A percentile compares a stretch with the other conserved stretches of the same genome.
Conservation (phyloP, 2,113 vertebrate genomes). For the Gallinago jamesoni region DNA sequence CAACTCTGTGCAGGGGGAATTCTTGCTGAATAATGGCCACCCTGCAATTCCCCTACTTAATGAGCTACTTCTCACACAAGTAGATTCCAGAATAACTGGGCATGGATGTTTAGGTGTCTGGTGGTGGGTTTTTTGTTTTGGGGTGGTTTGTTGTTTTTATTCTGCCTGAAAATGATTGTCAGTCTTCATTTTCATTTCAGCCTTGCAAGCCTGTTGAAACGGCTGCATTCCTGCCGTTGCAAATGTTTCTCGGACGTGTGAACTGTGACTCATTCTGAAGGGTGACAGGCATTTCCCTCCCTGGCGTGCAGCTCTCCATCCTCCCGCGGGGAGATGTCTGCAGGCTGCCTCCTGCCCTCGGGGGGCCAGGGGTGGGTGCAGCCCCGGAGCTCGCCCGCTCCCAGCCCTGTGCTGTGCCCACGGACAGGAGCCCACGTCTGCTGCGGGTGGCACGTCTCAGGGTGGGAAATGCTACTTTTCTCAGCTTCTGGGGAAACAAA, state of each 20-base stretch:
- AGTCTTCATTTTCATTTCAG: conserved; percentile 44
- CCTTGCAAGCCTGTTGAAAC: conserved; percentile 33
- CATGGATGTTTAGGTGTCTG: background rate
- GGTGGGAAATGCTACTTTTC: background rate
- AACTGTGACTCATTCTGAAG: conserved; percentile 33
- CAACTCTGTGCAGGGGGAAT: background rate
- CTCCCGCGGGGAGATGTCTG: background rate
- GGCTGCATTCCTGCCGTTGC: conserved; percentile 20
- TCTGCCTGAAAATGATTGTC: conserved; percentile 5
- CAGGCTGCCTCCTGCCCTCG: background rate
- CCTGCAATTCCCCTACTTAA: background rate
- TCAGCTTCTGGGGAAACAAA: background rate
- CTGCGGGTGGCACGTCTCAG: background rate
- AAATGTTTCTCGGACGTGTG: background rate
- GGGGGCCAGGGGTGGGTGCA: background rate
- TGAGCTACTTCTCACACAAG: background rate
- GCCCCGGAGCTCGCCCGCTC: background rate
- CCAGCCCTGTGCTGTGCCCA: background rate
- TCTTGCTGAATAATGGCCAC: background rate
- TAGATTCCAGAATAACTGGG: background rate
- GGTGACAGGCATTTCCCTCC: background rate
- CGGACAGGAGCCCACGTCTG: background rate
- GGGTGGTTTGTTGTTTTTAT: background rate
- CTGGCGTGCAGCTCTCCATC: background rate
- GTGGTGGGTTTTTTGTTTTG: background rate